Conservation (phyloP, 2,113 vertebrate genomes). For the Chlorodrepanis virens region DNA sequence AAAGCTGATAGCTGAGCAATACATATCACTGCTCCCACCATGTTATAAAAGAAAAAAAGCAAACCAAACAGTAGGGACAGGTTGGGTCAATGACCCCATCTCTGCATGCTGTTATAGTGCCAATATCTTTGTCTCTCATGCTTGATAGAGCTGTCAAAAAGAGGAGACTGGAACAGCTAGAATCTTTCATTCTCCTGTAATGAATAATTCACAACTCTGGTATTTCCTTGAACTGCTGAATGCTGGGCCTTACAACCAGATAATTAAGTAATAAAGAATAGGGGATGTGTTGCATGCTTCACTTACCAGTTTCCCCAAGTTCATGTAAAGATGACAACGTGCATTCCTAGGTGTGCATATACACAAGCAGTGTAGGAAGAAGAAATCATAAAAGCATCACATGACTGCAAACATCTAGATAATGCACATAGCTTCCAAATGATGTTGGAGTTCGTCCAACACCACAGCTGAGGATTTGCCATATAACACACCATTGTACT, state of each 20-base stretch:
- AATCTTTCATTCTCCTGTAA: not conserved
- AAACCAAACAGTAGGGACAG: not conserved
- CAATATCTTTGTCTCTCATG: not conserved
- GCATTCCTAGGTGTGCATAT: not conserved
- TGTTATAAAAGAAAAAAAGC: not conserved
- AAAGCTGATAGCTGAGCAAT: not conserved
- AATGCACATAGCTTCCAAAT: not conserved
- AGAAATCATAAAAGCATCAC: not conserved
- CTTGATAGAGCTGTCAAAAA: not conserved
- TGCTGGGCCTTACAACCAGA: not conserved
- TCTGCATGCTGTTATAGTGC: not conserved
- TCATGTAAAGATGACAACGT: not conserved
- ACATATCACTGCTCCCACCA: not conserved
- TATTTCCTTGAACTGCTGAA: slow-evolving; percentile 4
- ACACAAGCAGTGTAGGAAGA: not conserved
- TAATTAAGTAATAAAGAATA: not conserved
- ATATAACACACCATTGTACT: too few species aligned
- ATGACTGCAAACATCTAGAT: not conserved
- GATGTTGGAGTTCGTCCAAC: not conserved
- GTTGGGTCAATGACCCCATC: not conserved
- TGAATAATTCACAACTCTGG: slow-evolving; percentile 10
- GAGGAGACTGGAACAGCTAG: not conserved
- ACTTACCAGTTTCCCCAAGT: not conserved
- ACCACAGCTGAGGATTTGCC: not conserved
- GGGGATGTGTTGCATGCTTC: not conserved